Base-by-base conservation (phyloP, 2,888 invertebrate species). In the Uloborus plumipes region DNA sequence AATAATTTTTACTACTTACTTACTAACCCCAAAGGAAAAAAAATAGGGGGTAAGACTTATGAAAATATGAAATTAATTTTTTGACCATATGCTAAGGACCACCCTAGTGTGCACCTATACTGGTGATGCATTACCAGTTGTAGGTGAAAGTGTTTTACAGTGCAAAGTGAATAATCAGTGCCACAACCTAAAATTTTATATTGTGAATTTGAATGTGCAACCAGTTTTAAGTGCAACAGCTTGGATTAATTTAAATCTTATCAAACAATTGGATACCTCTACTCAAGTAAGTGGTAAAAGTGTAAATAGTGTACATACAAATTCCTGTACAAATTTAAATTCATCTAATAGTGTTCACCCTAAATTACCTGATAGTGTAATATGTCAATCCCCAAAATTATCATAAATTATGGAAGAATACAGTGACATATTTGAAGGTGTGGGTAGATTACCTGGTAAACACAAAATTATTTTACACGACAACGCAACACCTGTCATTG, bases 141-240 rank as follows among this genome's bases (percentile, higher is more conserved):
- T 59, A 1, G 71, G 71, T 26, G 71, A 70, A 31, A 26, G 71
- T 13, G 58, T n/a, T n/a, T n/a, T n/a, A n/a, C n/a, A n/a, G n/a
- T n/a, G n/a, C n/a, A n/a, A n/a, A n/a, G n/a, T n/a, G 9, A 58
- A 58, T 47, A 39, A 58, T 18, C 26, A 59, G 11, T 13, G 22
- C 18, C n/a, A 47, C 49, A 13, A 26, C 15, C 13, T 53, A 20
- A 53, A 71, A n/a, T 59, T 71, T 22, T 20, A 11, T 1, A 71
- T 71, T 47, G 71, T 59, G 14, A n/a, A 58, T 20, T 15, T 71
- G 11, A 39, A 71, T 47, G 71, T 71, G n/a, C 71, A 70, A 55
- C 70, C 39, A 6, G 20, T 59, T 9, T 2, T 59, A 47, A 31
- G 70, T 55, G 59, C 18, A n/a, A 55, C n/a, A n/a, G n/a, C n/a